Evolutionary conservation across 2,888 invertebrate species (phyloP).

Genomic region (Cheilosia urbana): DNA sequence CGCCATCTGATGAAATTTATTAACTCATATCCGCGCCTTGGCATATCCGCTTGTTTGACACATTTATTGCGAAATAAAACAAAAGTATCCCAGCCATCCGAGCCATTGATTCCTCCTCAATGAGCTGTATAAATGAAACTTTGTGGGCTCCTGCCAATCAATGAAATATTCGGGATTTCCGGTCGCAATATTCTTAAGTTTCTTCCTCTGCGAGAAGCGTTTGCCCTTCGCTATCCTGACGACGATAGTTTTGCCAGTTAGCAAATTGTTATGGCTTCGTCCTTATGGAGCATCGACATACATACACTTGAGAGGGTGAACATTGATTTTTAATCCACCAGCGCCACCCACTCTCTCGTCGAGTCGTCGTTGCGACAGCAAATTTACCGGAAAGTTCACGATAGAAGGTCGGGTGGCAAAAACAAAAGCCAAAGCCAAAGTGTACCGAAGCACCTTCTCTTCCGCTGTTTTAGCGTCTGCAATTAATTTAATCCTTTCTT

Average conservation of each 20-base stretch:
- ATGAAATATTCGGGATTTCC: conserved; percentile 45
- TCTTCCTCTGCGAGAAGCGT: not conserved
- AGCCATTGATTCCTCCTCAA: conserved; percentile 31
- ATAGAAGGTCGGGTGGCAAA: conserved; percentile 25
- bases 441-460: conserved; percentile 28
- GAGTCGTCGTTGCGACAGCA: conserved; percentile 33
- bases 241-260: conserved; percentile 57
- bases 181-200: conserved; percentile 27
- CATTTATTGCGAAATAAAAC: conserved; percentile 53
- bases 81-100: conserved; percentile 10
- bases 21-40: not conserved
- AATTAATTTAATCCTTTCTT: conserved; percentile 66
- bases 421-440: conserved; percentile 27
- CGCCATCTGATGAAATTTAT: conserved; percentile 41
- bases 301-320: conserved; percentile 34
- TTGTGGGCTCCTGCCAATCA: conserved; percentile 20
- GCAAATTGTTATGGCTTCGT: conserved; percentile 58
- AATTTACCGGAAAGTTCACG: conserved; percentile 64
- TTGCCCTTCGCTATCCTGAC: conserved; percentile 20
- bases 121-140: conserved; percentile 29
- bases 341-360: not conserved
- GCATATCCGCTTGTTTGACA: not conserved
- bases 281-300: conserved; percentile 37
- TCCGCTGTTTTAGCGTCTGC: conserved; percentile 51
- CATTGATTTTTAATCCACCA: conserved; percentile 63